These are phyloP conservation scores for Mormyrops boulengeri DNA, from an alignment of 2,797 vertebrate species.

Conservation along the genomic window DNA sequence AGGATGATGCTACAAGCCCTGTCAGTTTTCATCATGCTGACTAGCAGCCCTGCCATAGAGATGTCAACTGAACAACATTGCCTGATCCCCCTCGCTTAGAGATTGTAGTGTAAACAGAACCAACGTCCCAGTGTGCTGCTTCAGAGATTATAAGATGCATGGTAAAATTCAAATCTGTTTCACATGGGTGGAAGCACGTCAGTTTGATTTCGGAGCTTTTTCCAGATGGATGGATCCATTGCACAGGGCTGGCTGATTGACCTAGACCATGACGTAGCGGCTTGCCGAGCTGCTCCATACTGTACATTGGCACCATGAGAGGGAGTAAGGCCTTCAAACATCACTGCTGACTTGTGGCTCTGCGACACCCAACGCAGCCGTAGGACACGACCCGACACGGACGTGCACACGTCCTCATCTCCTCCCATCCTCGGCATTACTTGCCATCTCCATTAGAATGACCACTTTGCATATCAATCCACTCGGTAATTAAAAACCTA, in stretches of 20 bases:
- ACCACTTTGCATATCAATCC: slow-evolving; percentile 74
- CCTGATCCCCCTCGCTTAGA: neutral
- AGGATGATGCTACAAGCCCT: slow-evolving; percentile 20
- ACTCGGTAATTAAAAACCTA: slow-evolving; percentile 73
- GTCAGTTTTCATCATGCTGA: slow-evolving; percentile 52
- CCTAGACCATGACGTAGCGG: neutral
- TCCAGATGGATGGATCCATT: neutral
- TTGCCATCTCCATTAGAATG: slow-evolving; percentile 71
- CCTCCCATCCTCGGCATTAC: slow-evolving; percentile 25
- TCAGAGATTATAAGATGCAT: neutral
- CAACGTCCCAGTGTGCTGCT: neutral
- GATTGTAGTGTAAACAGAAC: neutral
- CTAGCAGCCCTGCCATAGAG: slow-evolving; percentile 36
- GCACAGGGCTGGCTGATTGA: no score
- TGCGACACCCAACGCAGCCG: neutral
- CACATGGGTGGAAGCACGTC: neutral
- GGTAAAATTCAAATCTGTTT: neutral
- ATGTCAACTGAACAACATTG: slow-evolving; percentile 36
- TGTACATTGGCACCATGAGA: neutral
- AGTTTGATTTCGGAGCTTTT: neutral
- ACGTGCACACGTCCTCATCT: neutral
- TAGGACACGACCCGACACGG: neutral
- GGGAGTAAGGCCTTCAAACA: neutral
- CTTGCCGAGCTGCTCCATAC: neutral
- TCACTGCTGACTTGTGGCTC: neutral